Evolutionary conservation across 35 echinoderm and acorn worm genomes (phyloP).

Genomic region (Nesometra sesokonis): DNA sequence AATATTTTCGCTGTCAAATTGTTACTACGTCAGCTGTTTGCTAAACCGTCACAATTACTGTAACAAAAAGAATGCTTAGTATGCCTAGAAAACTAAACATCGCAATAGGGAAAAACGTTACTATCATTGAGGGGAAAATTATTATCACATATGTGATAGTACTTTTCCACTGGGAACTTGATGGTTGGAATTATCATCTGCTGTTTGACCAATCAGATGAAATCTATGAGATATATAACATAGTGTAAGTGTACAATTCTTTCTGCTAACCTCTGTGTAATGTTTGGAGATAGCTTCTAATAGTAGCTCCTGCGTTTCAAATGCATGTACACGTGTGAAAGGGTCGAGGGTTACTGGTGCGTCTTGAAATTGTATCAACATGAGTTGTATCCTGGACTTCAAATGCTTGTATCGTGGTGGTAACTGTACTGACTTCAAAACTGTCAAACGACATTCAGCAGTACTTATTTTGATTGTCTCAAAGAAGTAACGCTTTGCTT

Average conservation of each 20-base stretch:
- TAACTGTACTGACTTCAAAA: slow-evolving; percentile 54
- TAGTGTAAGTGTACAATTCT: no score
- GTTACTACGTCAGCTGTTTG: no score
- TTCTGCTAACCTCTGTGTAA: slow-evolving; percentile 67
- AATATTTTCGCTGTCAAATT: no score
- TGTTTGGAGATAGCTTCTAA: slow-evolving; percentile 59
- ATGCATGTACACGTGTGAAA: slow-evolving; percentile 67
- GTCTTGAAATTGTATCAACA: slow-evolving; percentile 87
- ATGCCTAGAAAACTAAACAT: no score
- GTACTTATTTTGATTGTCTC: slow-evolving; percentile 72
- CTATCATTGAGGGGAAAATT: no score
- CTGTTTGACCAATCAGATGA: no score
- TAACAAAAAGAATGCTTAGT: no score
- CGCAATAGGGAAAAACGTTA: no score
- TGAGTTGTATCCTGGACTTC: slow-evolving; percentile 40
- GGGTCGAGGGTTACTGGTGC: slow-evolving; percentile 79
- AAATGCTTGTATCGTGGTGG: slow-evolving; percentile 46
- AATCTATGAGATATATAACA: neutral
- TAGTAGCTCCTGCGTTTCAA: slow-evolving; percentile 74
- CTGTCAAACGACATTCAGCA: slow-evolving; percentile 57
- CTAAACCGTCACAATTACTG: no score
- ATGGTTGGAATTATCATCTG: no score
- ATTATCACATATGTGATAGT: no score
- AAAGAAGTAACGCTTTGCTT: slow-evolving; percentile 67
- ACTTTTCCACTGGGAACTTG: neutral